Conservation (phyloP, 2,888 invertebrate genomes). For the Pilophorus perplexus region DNA sequence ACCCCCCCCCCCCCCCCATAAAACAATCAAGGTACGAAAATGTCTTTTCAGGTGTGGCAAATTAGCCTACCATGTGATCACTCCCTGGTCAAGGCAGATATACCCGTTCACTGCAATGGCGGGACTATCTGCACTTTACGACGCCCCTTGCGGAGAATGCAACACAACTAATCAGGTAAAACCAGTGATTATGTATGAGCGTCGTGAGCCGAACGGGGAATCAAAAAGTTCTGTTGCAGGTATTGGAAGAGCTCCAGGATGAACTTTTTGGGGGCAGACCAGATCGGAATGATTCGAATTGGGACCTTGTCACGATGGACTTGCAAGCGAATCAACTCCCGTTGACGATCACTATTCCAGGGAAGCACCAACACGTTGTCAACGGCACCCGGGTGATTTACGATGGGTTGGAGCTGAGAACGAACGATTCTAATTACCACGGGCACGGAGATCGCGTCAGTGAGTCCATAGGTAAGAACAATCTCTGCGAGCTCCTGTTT, state of each 20-base stretch:
- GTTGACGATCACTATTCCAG: slow-evolving; percentile 3
- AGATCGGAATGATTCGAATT: too few species aligned
- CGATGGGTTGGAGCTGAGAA: slow-evolving; percentile 9
- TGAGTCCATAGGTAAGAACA: too few species aligned
- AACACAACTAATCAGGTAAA: slow-evolving; percentile 7
- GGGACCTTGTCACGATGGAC: background rate
- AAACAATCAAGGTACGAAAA: background rate
- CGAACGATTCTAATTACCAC: slow-evolving; percentile 16
- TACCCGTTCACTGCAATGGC: slow-evolving; percentile 54
- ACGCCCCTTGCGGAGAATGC: slow-evolving; percentile 51
- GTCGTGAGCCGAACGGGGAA: background rate
- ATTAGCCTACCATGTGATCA: slow-evolving; percentile 52
- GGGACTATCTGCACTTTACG: slow-evolving; percentile 52
- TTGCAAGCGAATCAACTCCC: slow-evolving; percentile 12
- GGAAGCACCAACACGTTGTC: background rate
- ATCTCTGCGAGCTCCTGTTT: too few species aligned
- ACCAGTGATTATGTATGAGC: too few species aligned
- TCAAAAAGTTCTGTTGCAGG: background rate
- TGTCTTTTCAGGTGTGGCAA: slow-evolving; percentile 51
- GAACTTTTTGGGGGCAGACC: too few species aligned
- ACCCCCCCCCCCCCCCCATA: too few species aligned
- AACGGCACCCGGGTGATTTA: background rate
- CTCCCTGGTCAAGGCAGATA: slow-evolving; percentile 53
- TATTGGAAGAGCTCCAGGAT: background rate
- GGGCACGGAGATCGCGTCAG: slow-evolving; percentile 19